Percentiles rank a stretch among this genome's conserved stretches.
These are phyloP conservation scores for Sarcophaga variegata DNA, from an alignment of 2,888 invertebrate species.

Conservation along the genomic window DNA sequence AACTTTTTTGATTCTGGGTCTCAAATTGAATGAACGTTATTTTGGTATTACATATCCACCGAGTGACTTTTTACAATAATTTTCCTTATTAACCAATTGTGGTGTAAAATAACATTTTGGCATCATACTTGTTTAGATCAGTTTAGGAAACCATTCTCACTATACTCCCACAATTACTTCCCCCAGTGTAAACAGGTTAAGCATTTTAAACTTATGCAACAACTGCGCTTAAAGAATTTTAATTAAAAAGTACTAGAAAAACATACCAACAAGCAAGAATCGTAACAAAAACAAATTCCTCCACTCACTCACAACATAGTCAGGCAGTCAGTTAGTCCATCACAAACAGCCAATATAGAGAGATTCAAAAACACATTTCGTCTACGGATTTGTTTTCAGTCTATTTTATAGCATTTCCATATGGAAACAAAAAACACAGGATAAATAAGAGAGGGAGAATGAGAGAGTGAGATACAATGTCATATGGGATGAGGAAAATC, in stretches of 20 bases:
- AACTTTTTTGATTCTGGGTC: too few relatives aligned
- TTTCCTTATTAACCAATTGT: too few relatives aligned
- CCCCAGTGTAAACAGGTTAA: too few relatives aligned
- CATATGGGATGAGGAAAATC: slow-evolving; percentile 9
- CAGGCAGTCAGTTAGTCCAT: not conserved
- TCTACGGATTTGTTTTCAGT: not conserved
- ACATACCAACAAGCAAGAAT: too few relatives aligned
- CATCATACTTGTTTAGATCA: too few relatives aligned
- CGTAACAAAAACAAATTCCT: slow-evolving; percentile 1
- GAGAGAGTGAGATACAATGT: not conserved
- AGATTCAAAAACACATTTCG: slow-evolving; percentile 10
- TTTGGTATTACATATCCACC: too few relatives aligned
- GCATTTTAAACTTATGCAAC: too few relatives aligned
- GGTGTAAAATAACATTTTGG: too few relatives aligned
- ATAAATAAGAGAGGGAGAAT: not conserved
- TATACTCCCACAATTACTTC: too few relatives aligned
- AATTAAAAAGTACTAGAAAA: not conserved
- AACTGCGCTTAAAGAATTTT: slow-evolving; percentile 27
- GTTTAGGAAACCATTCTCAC: too few relatives aligned
- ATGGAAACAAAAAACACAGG: slow-evolving; percentile 17
- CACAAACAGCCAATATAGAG: slow-evolving; percentile 29
- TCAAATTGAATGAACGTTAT: too few relatives aligned
- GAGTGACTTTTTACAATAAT: too few relatives aligned
- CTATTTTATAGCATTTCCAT: slow-evolving; percentile 56
- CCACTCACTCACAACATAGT: slow-evolving; percentile 2